Conservation (phyloP, 2,888 invertebrate species). For the Hydraecia micacea region DNA sequence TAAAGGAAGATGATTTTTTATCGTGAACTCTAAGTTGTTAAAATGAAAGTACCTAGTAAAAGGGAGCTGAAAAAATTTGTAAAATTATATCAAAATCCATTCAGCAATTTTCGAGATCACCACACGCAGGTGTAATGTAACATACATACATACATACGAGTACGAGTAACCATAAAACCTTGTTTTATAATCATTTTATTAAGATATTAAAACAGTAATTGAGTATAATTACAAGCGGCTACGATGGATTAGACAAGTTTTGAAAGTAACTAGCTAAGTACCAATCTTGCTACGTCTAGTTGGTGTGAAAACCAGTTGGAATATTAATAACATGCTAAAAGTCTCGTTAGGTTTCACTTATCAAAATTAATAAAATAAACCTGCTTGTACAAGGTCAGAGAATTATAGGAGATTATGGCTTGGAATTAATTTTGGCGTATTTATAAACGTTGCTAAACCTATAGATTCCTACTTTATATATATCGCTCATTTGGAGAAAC, state of each 20-base stretch:
- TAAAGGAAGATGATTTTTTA: neutral
- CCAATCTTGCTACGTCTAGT: conserved; percentile 26
- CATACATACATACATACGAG: neutral
- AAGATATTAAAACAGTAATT: conserved; percentile 32
- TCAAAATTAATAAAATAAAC: conserved; percentile 62
- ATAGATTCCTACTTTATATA: too few relatives aligned
- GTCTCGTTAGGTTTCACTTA: conserved; percentile 69
- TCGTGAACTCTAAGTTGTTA: neutral
- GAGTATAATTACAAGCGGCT: conserved; percentile 45
- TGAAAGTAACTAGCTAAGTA: conserved; percentile 16
- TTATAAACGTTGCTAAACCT: too few relatives aligned
- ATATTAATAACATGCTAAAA: conserved; percentile 51
- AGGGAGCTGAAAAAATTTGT: neutral
- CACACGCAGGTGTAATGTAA: neutral
- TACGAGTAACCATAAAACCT: neutral
- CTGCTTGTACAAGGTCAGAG: conserved; percentile 29
- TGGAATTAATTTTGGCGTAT: conserved; percentile 1
- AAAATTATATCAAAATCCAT: neutral
- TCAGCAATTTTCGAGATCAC: neutral
- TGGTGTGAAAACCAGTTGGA: conserved; percentile 43
- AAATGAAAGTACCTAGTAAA: neutral
- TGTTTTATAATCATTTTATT: conserved; percentile 22
- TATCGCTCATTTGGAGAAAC: too few relatives aligned
- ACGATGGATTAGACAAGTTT: conserved; percentile 43
- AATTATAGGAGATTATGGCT: neutral